Base-by-base conservation (phyloP, 2,113 vertebrate species). In the Eptesicus fuscus region DNA sequence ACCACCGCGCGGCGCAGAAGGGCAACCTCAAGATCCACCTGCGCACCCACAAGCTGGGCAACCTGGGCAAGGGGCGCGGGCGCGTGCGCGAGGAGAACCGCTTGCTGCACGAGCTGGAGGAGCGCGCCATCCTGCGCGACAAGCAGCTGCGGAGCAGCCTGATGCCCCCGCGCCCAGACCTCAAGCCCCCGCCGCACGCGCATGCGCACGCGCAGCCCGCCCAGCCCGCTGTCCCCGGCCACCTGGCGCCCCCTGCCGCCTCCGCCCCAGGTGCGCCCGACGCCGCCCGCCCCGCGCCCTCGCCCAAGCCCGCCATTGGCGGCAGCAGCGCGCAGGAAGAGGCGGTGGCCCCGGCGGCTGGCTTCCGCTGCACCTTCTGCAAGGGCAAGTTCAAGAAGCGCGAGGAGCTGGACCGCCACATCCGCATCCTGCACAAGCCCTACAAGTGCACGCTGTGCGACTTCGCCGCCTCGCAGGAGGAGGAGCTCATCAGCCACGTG, bases 341-440 rank as follows among this genome's bases (percentile, higher is more conserved):
- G 71, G 98, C 98, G 44, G 98, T 98, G 0, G 93, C 98, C 44
- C 99, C 98, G 4, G 98, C 99, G 0, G 98, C 99, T 0, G 99
- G 99, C 77, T 99, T 99, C 98, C 98, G 99, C 74, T 99, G 99
- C 98, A 99, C 99, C 1, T 99, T 99, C 97, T 99, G 99, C 98
- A 99, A 99, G 98, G 99, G 99, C 96, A 99, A 99, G 97, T 99
- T 99, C 97, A 99, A 99, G 98, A 99, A 99, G 97, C 98, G 99
- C 0, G 99, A 99, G 93, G 99, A 99, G 97, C 98, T 99, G 88
- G 99, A 99, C 44, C 99, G 99, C 44, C 99, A 99, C 98, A 99
- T 99, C 96, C 98, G 99, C 96, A 99, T 99, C 97, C 99, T 99
- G 67, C 99, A 99, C 98, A 99, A 99, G 97, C 99, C 99, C 98